Conservation (phyloP, 2,888 invertebrate genomes). For the Xylota segnis region DNA sequence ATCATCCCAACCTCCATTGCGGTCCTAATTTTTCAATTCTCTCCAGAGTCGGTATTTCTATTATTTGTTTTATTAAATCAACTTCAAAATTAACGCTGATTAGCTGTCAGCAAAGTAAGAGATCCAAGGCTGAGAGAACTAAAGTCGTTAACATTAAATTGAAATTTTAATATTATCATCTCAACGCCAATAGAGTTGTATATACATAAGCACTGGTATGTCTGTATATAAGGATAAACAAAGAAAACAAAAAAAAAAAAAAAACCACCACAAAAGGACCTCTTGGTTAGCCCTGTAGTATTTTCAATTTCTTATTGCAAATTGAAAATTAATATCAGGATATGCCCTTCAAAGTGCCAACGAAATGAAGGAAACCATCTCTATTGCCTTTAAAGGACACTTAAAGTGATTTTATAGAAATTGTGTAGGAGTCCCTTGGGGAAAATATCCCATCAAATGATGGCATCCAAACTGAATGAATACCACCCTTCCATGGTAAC, state of each 20-base stretch:
- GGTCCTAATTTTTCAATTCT: too few relatives aligned
- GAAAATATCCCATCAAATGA: conserved; percentile 35
- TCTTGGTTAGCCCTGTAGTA: conserved; percentile 18
- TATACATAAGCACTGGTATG: not conserved
- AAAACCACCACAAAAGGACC: conserved; percentile 36
- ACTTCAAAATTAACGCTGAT: conserved; percentile 30
- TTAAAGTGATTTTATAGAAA: conserved; percentile 62
- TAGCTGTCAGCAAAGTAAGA: conserved; percentile 20
- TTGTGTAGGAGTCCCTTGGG: conserved; percentile 46
- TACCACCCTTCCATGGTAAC: conserved; percentile 12
- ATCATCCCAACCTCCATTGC: too few relatives aligned
- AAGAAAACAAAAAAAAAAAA: conserved; percentile 15
- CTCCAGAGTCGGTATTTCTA: not conserved
- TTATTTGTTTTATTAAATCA: not conserved
- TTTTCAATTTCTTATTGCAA: conserved; percentile 60
- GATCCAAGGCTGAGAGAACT: too few relatives aligned
- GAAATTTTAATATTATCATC: conserved; percentile 33
- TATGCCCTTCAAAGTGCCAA: conserved; percentile 45
- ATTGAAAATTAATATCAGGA: conserved; percentile 67
- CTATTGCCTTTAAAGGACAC: conserved; percentile 50
- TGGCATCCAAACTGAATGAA: conserved; percentile 18
- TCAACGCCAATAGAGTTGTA: conserved; percentile 4
- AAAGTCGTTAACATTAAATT: conserved; percentile 26
- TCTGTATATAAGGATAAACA: not conserved
- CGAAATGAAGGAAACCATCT: conserved; percentile 26